phyloP scores from a whole-genome alignment of 2,888 invertebrate species.

The Acrobasis suavella region DNA sequence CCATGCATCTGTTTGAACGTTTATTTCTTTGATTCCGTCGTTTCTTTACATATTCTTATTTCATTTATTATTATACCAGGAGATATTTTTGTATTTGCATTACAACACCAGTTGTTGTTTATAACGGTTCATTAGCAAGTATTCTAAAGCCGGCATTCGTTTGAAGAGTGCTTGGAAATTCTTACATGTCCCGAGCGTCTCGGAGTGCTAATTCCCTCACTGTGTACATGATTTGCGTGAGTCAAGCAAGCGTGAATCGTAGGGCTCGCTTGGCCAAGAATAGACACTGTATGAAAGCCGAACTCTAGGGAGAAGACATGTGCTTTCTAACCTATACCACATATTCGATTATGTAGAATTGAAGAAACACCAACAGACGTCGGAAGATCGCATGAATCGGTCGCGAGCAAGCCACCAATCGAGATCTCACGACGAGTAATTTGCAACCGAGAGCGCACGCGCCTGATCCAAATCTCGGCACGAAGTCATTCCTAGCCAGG shows the following conservation, averaged over 20 bases:
- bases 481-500: conserved; percentile 55
- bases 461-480: conserved; percentile 64
- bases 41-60: conserved; percentile 37
- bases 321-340: conserved; percentile 53
- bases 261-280: conserved; percentile 61
- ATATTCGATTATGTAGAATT: conserved; percentile 38
- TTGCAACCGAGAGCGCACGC: conserved; percentile 62
- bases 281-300: conserved; percentile 79
- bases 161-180: conserved; percentile 42
- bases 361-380: conserved; percentile 33
- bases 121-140: conserved; percentile 42
- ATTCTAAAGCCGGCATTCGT: conserved; percentile 34
- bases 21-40: conserved; percentile 53
- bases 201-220: conserved; percentile 64
- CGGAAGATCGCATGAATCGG: conserved; percentile 54
- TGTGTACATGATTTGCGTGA: conserved; percentile 72
- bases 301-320: conserved; percentile 60
- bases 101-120: conserved; percentile 31
- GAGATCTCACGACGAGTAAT: conserved; percentile 54
- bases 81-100: conserved; percentile 16
- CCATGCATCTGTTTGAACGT: conserved; percentile 66
- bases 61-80: conserved; percentile 24
- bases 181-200: conserved; percentile 47
- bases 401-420: conserved; percentile 54
- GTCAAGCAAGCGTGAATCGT: conserved; percentile 67